Base-by-base conservation (phyloP, 2,888 invertebrate species). In the Ligdia adustata region DNA sequence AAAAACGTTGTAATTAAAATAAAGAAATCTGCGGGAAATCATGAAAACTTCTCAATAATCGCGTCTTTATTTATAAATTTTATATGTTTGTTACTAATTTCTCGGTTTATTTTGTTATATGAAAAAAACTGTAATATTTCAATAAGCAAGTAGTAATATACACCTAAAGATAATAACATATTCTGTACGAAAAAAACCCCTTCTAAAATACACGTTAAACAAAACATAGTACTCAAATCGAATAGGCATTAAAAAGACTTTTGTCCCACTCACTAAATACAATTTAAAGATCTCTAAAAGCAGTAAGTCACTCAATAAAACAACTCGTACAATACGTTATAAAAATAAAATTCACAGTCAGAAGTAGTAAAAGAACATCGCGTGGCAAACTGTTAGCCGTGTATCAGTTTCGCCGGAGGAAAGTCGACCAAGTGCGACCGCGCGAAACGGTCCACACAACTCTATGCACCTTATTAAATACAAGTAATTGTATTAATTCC, bases 321-420 rank as follows among this genome's bases (percentile, higher is more conserved):
- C 12, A 9, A 15, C n/a, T 12, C 22, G 22, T 13, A 7, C 26
- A 18, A 11, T 24, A 24, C 14, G 35, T 40, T 37, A 32, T 27
- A 33, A 38, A 41, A 24, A 31, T 27, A n/a, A 33, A 37, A 16
- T 16, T 16, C 16, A 16, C 16, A 16, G 37, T n/a, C n/a, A n/a
- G 28, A 33, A 13, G 27, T 16, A 26, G 26, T 34, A 50, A 41
- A 35, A 54, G 49, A 53, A 64, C 57, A 72, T 78, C 71, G 76
- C 75, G 78, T 81, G 79, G 73, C 65, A 62, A 33, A 38, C 69
- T 72, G 76, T 82, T 80, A 75, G 77, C 27, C 40, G 51, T n/a
- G n/a, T 45, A 77, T 80, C 72, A 75, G 72, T 85, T 89, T 86
- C 84, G 78, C 83, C 74, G 70, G 73, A 83, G 68, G 84, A 88